These are phyloP conservation scores for Ceratina japonica DNA, from an alignment of 1,140 invertebrate genomes.

Conservation along the genomic window DNA sequence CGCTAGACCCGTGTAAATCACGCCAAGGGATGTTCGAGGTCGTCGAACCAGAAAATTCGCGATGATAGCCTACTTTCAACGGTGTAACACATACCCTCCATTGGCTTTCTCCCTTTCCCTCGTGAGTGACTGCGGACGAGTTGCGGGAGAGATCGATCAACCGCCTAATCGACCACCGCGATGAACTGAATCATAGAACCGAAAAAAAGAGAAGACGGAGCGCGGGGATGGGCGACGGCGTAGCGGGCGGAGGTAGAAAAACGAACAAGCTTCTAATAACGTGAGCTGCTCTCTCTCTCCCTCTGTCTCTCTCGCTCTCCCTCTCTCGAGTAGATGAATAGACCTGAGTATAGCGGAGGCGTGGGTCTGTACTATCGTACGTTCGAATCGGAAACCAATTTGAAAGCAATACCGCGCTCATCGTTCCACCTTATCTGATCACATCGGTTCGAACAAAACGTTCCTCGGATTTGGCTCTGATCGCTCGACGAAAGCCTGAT, in stretches of 20 bases:
- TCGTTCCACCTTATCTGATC: constrained; percentile 71
- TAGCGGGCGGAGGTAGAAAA: constrained; percentile 18
- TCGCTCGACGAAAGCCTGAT: constrained; percentile 54
- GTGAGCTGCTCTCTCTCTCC: constrained; percentile 15
- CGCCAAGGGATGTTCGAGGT: constrained; percentile 21
- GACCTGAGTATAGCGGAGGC: constrained; percentile 46
- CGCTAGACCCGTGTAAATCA: constrained; percentile 26
- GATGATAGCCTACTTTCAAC: constrained; percentile 50
- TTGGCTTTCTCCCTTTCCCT: not conserved
- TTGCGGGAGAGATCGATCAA: constrained; percentile 41
- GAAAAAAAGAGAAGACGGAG: constrained; percentile 14
- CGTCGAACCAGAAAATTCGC: constrained; percentile 54
- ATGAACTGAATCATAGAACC: constrained; percentile 49
- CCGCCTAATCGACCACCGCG: constrained; percentile 52
- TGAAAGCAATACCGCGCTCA: constrained; percentile 76
- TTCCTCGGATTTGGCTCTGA: constrained; percentile 59
- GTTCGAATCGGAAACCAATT: constrained; percentile 79
- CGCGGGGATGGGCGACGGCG: not conserved
- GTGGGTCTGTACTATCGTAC: constrained; percentile 71
- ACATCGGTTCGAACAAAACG: constrained; percentile 62
- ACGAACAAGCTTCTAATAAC: constrained; percentile 64
- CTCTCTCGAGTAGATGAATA: constrained; percentile 46
- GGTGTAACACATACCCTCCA: not conserved
- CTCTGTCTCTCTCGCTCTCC: no score
- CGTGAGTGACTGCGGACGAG: constrained; percentile 22